These are phyloP conservation scores for Thera britannica DNA, from an alignment of 2,888 invertebrate genomes.

Conservation along the genomic window DNA sequence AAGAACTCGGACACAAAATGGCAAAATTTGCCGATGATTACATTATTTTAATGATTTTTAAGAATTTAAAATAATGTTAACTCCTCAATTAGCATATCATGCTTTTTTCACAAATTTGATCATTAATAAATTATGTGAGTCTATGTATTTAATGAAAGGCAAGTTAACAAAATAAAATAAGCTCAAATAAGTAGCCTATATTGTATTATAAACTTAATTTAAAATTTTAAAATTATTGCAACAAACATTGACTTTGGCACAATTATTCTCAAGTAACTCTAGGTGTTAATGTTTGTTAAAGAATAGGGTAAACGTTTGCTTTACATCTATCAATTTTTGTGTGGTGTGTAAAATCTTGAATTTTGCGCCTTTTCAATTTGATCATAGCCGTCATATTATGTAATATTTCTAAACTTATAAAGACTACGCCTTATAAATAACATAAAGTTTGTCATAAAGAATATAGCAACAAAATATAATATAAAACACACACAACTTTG, in stretches of 20 bases:
- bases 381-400: conserved; percentile 56
- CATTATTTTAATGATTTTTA: too few relatives aligned
- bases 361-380: conserved; percentile 44
- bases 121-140: too few relatives aligned
- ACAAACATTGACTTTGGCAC: conserved; percentile 74
- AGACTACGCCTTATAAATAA: conserved; percentile 59
- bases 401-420: conserved; percentile 59
- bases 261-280: conserved; percentile 53
- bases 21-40: too few relatives aligned
- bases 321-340: conserved; percentile 23
- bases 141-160: conserved; percentile 34
- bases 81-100: too few relatives aligned
- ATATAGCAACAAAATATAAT: conserved; percentile 79
- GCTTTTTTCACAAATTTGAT: too few relatives aligned
- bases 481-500: conserved; percentile 83
- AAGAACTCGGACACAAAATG: too few relatives aligned
- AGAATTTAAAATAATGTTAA: too few relatives aligned
- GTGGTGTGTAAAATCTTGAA: conserved; percentile 20
- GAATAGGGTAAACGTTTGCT: conserved; percentile 8
- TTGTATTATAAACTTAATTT: conserved; percentile 43
- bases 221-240: conserved; percentile 62
- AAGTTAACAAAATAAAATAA: conserved; percentile 45
- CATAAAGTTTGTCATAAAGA: conserved; percentile 74
- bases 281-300: conserved; percentile 10
- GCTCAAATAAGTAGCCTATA: conserved; percentile 37